A percentile compares a stretch with the other conserved stretches of the same genome.
Conservation (phyloP, 2,888 invertebrate genomes). For the Torymus texanus region DNA sequence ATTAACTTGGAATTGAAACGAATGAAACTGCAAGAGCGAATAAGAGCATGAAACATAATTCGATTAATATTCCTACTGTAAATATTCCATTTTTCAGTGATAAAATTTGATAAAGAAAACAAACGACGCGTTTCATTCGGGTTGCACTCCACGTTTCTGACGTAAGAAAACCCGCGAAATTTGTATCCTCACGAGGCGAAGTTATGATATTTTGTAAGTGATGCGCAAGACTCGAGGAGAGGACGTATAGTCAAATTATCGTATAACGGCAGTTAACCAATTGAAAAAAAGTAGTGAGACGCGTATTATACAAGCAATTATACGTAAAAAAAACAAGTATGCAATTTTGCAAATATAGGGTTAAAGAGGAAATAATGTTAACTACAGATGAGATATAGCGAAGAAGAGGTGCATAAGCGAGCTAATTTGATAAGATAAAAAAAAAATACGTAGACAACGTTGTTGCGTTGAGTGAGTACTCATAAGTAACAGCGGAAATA, state of each 20-base stretch:
- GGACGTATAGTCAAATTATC: constrained; percentile 40
- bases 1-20: constrained; percentile 38
- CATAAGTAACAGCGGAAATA: constrained; percentile 39
- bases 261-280: constrained; percentile 39
- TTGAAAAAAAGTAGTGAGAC: constrained; percentile 51
- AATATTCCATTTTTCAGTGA: constrained; percentile 33
- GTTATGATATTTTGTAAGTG: constrained; percentile 33
- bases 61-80: constrained; percentile 37
- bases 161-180: background rate
- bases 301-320: constrained; percentile 51
- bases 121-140: constrained; percentile 39
- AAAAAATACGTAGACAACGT: constrained; percentile 40
- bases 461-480: constrained; percentile 53
- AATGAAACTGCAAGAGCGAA: constrained; percentile 27
- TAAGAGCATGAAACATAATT: constrained; percentile 16
- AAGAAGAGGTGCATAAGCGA: constrained; percentile 28
- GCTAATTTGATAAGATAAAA: constrained; percentile 50
- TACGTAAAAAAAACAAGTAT: constrained; percentile 41
- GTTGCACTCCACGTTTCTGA: constrained; percentile 40
- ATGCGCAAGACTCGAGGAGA: constrained; percentile 23
- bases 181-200: constrained; percentile 43
- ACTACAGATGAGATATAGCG: constrained; percentile 26
- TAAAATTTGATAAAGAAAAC: constrained; percentile 33
- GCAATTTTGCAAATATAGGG: constrained; percentile 45
- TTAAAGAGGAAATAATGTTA: constrained; percentile 39